Percentiles rank a stretch among this genome's conserved stretches.
These are phyloP conservation scores for Melanotaenia trifasciata DNA, from an alignment of 2,797 vertebrate genomes.

Conservation along the genomic window DNA sequence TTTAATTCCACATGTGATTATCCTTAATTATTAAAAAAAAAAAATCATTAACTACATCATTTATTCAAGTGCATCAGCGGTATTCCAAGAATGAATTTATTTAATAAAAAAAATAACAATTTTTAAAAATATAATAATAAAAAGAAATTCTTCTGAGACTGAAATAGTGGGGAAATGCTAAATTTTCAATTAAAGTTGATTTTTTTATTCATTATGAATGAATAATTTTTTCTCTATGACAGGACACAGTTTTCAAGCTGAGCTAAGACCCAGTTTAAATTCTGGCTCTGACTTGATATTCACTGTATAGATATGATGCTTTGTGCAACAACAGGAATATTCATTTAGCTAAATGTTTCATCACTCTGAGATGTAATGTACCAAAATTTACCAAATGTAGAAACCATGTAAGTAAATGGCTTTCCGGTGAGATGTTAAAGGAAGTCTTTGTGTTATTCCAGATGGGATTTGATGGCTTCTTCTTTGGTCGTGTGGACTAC, in stretches of 20 bases:
- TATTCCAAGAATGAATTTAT: no score
- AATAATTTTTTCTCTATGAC: background rate
- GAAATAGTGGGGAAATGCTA: no score
- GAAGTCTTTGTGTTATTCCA: constrained; percentile 47
- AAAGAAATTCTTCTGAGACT: no score
- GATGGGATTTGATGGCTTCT: constrained; percentile 95
- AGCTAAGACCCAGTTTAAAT: background rate
- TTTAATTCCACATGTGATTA: no score
- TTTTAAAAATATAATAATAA: no score
- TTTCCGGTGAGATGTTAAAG: background rate
- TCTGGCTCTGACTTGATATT: background rate
- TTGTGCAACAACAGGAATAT: background rate
- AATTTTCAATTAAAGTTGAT: no score
- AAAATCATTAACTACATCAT: no score
- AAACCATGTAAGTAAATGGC: background rate
- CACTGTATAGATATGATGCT: background rate
- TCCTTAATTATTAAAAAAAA: no score
- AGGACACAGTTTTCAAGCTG: background rate
- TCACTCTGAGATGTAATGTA: background rate
- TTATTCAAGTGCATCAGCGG: no score
- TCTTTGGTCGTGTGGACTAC: constrained; percentile 92
- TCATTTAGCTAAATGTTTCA: background rate
- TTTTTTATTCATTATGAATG: background rate
- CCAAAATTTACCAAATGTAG: background rate
- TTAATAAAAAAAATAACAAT: no score